These are phyloP conservation scores for Oceanites oceanicus DNA, from an alignment of 2,113 vertebrate species.

Conservation along the genomic window DNA sequence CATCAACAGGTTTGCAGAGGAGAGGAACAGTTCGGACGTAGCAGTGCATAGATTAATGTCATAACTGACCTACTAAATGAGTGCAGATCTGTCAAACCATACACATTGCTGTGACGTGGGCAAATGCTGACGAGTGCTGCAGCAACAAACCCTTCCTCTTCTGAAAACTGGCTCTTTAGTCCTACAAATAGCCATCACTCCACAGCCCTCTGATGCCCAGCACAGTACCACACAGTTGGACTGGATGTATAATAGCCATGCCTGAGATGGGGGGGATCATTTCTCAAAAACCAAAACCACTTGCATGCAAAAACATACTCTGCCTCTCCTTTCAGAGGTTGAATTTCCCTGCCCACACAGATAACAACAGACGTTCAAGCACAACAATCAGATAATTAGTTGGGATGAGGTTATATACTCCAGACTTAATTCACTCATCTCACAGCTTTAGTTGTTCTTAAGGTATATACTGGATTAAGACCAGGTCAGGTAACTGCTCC, in stretches of 20 bases:
- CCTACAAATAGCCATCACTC: not conserved
- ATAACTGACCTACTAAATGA: not conserved
- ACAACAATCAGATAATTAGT: conserved; percentile 23
- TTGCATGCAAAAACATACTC: not conserved
- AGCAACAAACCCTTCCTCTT: not conserved
- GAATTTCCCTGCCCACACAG: not conserved
- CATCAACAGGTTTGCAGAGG: not conserved
- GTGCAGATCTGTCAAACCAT: not conserved
- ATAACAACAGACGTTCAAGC: not conserved
- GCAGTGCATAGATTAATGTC: not conserved
- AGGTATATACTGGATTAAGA: not conserved
- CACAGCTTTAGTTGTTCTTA: not conserved
- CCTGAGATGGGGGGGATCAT: accelerated
- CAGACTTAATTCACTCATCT: conserved; percentile 34
- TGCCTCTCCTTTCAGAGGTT: not conserved
- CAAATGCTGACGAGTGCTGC: not conserved
- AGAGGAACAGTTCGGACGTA: not conserved
- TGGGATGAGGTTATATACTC: not conserved
- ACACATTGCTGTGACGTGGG: too few relatives aligned
- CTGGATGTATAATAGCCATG: not conserved
- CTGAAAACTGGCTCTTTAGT: not conserved
- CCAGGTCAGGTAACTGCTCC: conserved; percentile 6
- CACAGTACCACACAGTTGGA: not conserved
- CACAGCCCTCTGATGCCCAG: not conserved
- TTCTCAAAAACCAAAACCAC: not conserved